Base-by-base conservation (phyloP, 2,888 invertebrate genomes). In the Microplitis manilae region DNA sequence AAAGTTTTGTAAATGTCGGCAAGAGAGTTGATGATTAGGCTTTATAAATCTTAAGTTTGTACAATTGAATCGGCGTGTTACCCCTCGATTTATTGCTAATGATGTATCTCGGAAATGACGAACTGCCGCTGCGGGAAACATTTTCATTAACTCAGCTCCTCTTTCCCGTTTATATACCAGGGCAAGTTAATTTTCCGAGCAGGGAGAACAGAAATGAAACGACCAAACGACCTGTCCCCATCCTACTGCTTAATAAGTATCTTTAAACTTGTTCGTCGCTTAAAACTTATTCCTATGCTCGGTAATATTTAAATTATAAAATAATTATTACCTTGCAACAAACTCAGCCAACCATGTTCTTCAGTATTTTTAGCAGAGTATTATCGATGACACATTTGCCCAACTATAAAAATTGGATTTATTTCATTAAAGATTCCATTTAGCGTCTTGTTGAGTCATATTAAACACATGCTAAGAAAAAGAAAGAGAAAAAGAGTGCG, bases 101-200 rank as follows among this genome's bases (percentile, higher is more conserved):
- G 82, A 83, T 82, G 83, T 82, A 84, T 83, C 80, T 83, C 80
- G 84, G 83, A 80, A 85, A 84, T 82, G 80, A 85, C 81, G 83
- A 82, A 81, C 82, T 81, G 83, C 82, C 86, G 80, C 86, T 86
- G 87, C 86, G 84, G 86, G 87, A 84, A 84, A 86, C 86, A 86
- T 86, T 86, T 86, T 87, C 86, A 87, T 87, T 86, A 86, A 86
- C 85, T 86, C 80, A 76, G 80, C 79, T 80, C 81, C 81, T 79
- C 81, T 80, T 72, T 75, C 73, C 30, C 73, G 30, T 30, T 30
- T 30, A 30, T 30, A 30, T 30, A 50, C 9, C 50, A 50, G 50
- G 13, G 50, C 41, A 68, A 39, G 61, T 72, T 70, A 77, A 81
- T 74, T 73, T 72, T 75, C 64, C 65, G 65, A 70, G 73, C 61